Evolutionary conservation across 37 sponge, comb jelly and placozoan species (phyloP), one percentile per base, ranked within the genome.

Genomic region (Axinella damicornis): DNA sequence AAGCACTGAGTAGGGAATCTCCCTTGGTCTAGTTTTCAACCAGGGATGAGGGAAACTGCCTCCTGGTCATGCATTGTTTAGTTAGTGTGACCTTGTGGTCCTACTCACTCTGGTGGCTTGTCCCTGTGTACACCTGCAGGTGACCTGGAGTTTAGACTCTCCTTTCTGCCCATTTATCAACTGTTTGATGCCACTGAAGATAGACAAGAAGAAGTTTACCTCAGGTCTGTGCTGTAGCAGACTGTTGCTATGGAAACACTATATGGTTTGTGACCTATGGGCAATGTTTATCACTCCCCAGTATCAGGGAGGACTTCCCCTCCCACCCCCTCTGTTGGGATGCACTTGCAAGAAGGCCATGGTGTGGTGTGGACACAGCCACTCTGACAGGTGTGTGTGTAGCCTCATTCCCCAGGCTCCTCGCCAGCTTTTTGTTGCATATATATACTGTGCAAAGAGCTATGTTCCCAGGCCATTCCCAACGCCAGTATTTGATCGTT

Each of bases 131-230:
- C n/a, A n/a, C n/a, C 9, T 57, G 28, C 74, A 95, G 94, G 40
- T 80, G 86, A 93, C 78, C 60, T 89, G 64, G 76, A 85, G 37
- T 95, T 95, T 74, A 30, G 82, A 24, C 62, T 93, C 0, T 28
- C 53, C 0, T 93, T 93, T 32, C 35, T 95, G 62, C 73, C 83
- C 20, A 67, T 95, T 20, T 83, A 37, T 13, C 53, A 69, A 33
- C 69, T 89, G n/a, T 95, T 95, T 87, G 81, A 86, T 30, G 80
- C 74, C n/a, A 87, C 90, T 32, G 63, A 86, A 32, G 17, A 40
- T 1, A 18, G 71, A 2, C 87, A 86, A 22, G 72, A 85, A 25
- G 80, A 89, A 12, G 81, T 95, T 24, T 95, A 88, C 60, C 30
- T 68, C 15, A 84, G 74, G 95, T 95, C 16, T 31, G 46, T 2